Evolutionary conservation across 2,797 vertebrate genomes (phyloP).

Genomic region (Phataginus tricuspis): DNA sequence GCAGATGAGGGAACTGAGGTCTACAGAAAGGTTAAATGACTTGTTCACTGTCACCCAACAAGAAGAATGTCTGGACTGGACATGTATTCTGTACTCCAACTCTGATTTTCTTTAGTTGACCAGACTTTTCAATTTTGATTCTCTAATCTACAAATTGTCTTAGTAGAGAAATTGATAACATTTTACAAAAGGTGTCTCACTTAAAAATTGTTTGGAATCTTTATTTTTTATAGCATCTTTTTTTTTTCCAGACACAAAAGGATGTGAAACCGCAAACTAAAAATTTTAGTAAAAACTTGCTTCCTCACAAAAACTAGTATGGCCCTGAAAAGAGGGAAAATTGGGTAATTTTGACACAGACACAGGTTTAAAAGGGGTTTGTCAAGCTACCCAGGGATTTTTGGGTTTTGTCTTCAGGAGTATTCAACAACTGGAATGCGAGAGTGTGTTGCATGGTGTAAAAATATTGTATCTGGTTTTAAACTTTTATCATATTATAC

Average conservation of each 20-base stretch:
- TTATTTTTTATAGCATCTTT: slow-evolving; percentile 43
- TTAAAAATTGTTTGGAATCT: slow-evolving; percentile 56
- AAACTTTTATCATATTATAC: slow-evolving; percentile 50
- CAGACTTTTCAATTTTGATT: slow-evolving; percentile 35
- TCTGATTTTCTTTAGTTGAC: slow-evolving; percentile 45
- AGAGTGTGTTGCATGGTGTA: neutral
- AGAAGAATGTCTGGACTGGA: neutral
- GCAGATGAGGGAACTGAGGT: neutral
- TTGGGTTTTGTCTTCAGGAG: neutral
- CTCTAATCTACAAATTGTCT: slow-evolving; percentile 7
- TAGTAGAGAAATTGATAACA: slow-evolving; percentile 25
- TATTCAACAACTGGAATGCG: slow-evolving; percentile 4
- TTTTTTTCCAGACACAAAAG: slow-evolving; percentile 31
- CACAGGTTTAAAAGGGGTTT: slow-evolving; percentile 40
- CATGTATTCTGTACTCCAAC: neutral
- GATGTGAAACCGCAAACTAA: neutral
- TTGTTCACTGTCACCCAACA: neutral
- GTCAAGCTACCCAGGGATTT: neutral
- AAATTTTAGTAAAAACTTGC: slow-evolving; percentile 38
- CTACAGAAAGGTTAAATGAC: neutral
- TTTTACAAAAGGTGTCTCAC: slow-evolving; percentile 32
- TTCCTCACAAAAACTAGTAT: neutral
- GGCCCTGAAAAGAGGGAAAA: neutral
- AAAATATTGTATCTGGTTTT: slow-evolving; percentile 68
- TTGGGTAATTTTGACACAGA: neutral